Conservation (phyloP, 1,140 invertebrate genomes). For the Drosophila rufa region DNA sequence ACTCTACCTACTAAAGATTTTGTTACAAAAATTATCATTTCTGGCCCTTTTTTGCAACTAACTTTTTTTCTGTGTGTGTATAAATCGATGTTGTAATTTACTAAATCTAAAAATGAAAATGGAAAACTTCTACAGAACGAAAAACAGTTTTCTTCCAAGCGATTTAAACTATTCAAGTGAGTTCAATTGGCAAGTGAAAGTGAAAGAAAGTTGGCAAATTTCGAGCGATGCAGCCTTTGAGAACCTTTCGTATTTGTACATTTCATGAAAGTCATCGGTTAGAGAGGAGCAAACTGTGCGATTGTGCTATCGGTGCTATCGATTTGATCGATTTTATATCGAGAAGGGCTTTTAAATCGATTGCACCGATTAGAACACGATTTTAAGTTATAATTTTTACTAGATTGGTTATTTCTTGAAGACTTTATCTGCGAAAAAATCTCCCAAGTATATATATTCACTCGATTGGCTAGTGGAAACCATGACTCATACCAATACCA, state of each 20-base stretch:
- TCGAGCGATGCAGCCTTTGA: slow-evolving; percentile 44
- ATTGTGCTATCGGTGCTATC: slow-evolving; percentile 23
- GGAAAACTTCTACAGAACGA: slow-evolving; percentile 74
- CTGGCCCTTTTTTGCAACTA: slow-evolving; percentile 77
- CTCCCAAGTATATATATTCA: background rate
- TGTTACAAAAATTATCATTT: slow-evolving; percentile 56
- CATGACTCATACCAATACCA: slow-evolving; percentile 33
- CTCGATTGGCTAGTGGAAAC: slow-evolving; percentile 24
- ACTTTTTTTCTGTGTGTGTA: slow-evolving; percentile 77
- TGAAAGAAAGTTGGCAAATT: slow-evolving; percentile 71
- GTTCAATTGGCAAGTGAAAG: slow-evolving; percentile 83
- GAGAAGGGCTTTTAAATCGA: background rate
- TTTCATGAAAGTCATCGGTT: slow-evolving; percentile 31
- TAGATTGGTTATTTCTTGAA: slow-evolving; percentile 1
- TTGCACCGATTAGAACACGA: background rate
- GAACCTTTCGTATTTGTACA: slow-evolving; percentile 24
- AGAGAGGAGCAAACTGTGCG: slow-evolving; percentile 20
- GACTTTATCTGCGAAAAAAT: background rate
- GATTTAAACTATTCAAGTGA: slow-evolving; percentile 73
- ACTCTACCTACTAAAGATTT: slow-evolving; percentile 30
- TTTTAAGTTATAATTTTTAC: background rate
- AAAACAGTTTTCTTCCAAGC: slow-evolving; percentile 64
- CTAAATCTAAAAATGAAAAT: slow-evolving; percentile 63
- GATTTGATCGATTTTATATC: background rate
- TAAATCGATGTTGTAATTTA: slow-evolving; percentile 83